Evolutionary conservation across 2,797 vertebrate species (phyloP).

Genomic region (Xenops minutus): DNA sequence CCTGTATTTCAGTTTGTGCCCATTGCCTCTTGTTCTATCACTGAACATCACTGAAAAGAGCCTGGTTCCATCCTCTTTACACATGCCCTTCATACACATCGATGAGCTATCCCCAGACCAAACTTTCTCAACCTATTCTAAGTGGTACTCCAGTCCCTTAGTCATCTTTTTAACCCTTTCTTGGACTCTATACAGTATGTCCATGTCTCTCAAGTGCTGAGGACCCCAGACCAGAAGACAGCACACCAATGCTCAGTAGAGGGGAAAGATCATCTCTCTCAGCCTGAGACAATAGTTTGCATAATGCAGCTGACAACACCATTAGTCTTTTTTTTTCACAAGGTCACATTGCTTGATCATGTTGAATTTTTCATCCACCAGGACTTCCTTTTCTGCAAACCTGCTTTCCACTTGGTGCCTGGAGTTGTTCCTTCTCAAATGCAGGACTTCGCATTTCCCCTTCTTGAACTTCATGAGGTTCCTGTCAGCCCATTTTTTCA

Average conservation of each 20-base stretch:
- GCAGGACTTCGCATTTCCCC: neutral
- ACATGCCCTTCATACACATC: neutral
- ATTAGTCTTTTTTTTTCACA: neutral
- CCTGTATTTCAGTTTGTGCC: neutral
- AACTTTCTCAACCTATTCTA: neutral
- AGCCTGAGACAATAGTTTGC: neutral
- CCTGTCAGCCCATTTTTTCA: neutral
- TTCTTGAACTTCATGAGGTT: neutral
- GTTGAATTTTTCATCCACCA: neutral
- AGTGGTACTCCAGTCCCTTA: neutral
- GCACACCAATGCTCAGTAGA: neutral
- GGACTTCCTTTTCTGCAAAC: neutral
- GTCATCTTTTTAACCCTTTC: neutral
- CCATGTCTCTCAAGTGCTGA: neutral
- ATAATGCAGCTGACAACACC: neutral
- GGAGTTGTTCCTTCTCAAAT: neutral
- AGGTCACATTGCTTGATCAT: neutral
- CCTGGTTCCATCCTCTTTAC: neutral
- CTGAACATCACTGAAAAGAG: neutral
- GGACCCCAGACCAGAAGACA: neutral
- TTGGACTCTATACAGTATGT: neutral
- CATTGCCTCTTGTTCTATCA: neutral
- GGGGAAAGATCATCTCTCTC: neutral
- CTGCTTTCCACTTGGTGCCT: neutral
- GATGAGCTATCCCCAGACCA: neutral